Percentiles rank a stretch among this genome's conserved stretches.
Conservation (phyloP, 2,888 invertebrate genomes). For the Torymus texanus region DNA sequence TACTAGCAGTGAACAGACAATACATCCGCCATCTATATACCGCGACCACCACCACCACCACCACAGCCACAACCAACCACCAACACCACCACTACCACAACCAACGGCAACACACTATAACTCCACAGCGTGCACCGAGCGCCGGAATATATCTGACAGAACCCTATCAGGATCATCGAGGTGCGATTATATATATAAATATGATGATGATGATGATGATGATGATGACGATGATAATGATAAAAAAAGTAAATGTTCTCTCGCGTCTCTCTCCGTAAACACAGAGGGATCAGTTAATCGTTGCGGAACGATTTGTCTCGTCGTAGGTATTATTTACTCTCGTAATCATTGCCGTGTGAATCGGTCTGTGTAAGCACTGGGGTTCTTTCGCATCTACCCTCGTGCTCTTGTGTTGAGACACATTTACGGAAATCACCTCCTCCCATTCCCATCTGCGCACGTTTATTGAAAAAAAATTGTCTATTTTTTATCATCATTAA, state of each 20-base stretch:
- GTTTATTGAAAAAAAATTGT: background rate
- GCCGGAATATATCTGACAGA: no score
- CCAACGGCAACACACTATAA: background rate
- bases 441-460: background rate
- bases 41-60: constrained; percentile 4
- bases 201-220: no score
- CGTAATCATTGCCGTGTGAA: constrained; percentile 19
- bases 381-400: constrained; percentile 37
- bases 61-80: constrained; percentile 12
- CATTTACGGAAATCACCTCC: background rate
- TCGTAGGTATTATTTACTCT: constrained; percentile 35
- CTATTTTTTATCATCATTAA: constrained; percentile 4
- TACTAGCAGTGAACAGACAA: constrained; percentile 73
- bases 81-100: constrained; percentile 5
- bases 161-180: background rate
- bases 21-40: constrained; percentile 65
- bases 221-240: no score
- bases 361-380: constrained; percentile 14
- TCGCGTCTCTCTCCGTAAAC: no score
- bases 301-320: constrained; percentile 13
- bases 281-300: background rate
- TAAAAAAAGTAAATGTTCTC: no score
- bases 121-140: no score
- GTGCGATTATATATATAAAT: background rate
- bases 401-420: background rate